A percentile compares a stretch with the other conserved stretches of the same genome.
Conservation (phyloP, 1,140 invertebrate genomes). For the Ceratosolen solmsi region DNA sequence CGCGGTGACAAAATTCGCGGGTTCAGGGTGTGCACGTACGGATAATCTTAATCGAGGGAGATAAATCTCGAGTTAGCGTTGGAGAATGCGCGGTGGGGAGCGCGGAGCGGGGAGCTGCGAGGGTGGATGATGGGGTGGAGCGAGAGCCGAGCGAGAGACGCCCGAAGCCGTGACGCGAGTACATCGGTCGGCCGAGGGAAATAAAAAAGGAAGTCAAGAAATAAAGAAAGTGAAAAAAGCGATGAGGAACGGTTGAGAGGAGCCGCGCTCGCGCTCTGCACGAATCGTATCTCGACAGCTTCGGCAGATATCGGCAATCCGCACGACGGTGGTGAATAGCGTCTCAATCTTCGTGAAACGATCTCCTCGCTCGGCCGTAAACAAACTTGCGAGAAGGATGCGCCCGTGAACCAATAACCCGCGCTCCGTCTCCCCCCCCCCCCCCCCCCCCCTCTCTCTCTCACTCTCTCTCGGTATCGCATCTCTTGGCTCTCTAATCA, state of each 20-base stretch:
- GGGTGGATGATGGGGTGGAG: too few species aligned
- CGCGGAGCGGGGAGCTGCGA: too few species aligned
- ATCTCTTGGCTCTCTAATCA: background rate
- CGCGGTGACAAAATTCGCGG: too few species aligned
- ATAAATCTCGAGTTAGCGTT: too few species aligned
- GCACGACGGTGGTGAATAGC: slow-evolving; percentile 61
- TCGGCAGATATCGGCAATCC: slow-evolving; percentile 45
- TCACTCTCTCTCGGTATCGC: background rate
- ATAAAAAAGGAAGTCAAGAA: background rate
- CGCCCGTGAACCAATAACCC: slow-evolving; percentile 25
- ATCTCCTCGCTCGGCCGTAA: slow-evolving; percentile 63
- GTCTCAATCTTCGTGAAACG: slow-evolving; percentile 64
- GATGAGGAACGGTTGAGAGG: background rate
- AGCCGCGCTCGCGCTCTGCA: background rate
- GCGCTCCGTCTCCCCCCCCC: background rate
- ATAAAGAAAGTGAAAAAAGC: too few species aligned
- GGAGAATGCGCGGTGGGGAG: background rate
- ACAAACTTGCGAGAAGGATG: slow-evolving; percentile 59
- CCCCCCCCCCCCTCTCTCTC: background rate
- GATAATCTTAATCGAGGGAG: too few species aligned
- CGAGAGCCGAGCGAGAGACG: too few species aligned
- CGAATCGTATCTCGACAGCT: slow-evolving; percentile 26
- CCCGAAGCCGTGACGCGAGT: background rate
- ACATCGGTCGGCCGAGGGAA: background rate
- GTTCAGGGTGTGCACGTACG: too few species aligned